Evolutionary conservation across 1,140 invertebrate species (phyloP).

Genomic region (Aphis gossypii): DNA sequence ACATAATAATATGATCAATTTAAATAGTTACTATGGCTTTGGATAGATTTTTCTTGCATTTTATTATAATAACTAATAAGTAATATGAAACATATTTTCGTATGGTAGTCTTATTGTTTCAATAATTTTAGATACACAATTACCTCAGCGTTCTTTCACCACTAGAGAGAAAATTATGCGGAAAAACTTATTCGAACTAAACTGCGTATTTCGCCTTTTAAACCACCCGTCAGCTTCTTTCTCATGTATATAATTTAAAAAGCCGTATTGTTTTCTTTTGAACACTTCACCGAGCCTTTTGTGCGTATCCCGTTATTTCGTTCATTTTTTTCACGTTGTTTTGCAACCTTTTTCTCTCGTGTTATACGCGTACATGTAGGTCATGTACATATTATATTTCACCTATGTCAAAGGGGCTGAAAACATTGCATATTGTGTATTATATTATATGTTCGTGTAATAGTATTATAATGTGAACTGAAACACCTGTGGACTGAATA

Average conservation of each 20-base stretch:
- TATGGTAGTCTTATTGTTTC: constrained; percentile 16
- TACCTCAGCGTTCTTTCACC: not conserved
- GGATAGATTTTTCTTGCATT: not conserved
- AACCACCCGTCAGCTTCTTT: not conserved
- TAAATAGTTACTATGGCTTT: not conserved
- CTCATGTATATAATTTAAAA: constrained; percentile 23
- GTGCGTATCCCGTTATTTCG: constrained; percentile 6
- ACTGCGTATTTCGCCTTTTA: not conserved
- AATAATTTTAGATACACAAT: not conserved
- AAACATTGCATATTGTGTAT: constrained; percentile 7
- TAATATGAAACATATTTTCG: not conserved
- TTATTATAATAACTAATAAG: not conserved
- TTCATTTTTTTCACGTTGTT: not conserved
- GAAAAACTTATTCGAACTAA: not conserved
- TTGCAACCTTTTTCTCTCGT: not conserved
- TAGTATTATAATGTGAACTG: not conserved
- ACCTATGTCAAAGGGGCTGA: not conserved
- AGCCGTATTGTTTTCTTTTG: constrained; percentile 48
- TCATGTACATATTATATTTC: not conserved
- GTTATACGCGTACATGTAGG: not conserved
- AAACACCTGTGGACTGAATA: not conserved
- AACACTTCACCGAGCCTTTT: constrained; percentile 48
- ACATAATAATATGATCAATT: not conserved
- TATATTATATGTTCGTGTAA: not conserved
- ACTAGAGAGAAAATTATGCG: not conserved